Evolutionary conservation across 2,888 invertebrate genomes (phyloP), one percentile per base, ranked within the genome.

Genomic region (Neoitamus cyanurus): DNA sequence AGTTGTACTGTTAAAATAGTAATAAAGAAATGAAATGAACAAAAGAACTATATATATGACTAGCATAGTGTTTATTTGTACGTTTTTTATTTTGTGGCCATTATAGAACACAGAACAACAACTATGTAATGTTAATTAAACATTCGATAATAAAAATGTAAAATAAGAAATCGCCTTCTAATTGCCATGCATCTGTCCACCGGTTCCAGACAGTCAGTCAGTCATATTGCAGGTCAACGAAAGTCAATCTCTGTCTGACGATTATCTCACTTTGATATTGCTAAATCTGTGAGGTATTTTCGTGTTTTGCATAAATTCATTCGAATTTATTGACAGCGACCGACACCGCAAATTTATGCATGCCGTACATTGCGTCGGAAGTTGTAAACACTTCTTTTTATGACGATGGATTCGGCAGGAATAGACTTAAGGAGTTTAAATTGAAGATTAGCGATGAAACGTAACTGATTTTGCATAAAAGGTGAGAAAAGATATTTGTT

Each of bases 121-220:
- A 80, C 80, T 80, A 80, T 80, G 80, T 80, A 80, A 80, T 80
- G 80, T 80, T 80, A 80, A 31, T 80, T 80, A 80, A 78, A 80
- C 80, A 80, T 80, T 80, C 77, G 77, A 77, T 77, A 77, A 77
- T 77, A 77, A 77, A 77, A 77, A 77, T 77, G 77, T 77, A 77
- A 77, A 46, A 77, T 77, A 77, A 77, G 42, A 77, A 42, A 77
- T 42, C 28, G 77, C 9, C 77, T 77, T 77, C 1, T 77, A 42
- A 77, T 77, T 77, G 28, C 31, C 25, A 58, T 58, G n/a, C 42
- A 42, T 42, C 42, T 42, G 42, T 42, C 42, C 42, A 42, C n/a
- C 42, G 42, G 42, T 42, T n/a, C 42, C 42, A n/a, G 42, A 42
- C n/a, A 5, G n/a, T 5, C 42, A 42, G 1, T 42, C 9, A 42